A percentile compares a stretch with the other conserved stretches of the same genome.
These are phyloP conservation scores for Poeciliopsis retropinna DNA, from an alignment of 2,113 vertebrate genomes.

Conservation along the genomic window DNA sequence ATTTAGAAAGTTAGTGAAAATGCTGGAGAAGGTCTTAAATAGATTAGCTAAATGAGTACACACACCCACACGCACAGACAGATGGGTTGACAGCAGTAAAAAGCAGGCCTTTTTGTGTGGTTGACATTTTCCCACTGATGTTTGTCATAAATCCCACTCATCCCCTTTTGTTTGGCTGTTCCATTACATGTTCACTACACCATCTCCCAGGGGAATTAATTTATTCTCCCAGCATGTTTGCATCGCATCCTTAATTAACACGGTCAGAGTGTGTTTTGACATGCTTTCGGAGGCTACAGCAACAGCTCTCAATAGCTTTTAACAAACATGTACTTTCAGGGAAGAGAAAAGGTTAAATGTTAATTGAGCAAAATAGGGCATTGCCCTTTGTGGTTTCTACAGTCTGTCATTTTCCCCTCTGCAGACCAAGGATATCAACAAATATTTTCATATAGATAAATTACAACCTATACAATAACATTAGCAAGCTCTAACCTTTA, in stretches of 20 bases:
- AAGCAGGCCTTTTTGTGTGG: neutral
- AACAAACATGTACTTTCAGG: constrained; percentile 35
- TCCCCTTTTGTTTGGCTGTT: constrained; percentile 59
- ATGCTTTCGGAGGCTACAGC: constrained; percentile 32
- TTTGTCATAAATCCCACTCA: constrained; percentile 40
- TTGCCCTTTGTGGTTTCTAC: constrained; percentile 20
- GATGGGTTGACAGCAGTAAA: constrained; percentile 23
- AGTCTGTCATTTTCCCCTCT: constrained; percentile 22
- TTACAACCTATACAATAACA: neutral
- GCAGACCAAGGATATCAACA: constrained; percentile 7
- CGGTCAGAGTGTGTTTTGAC: constrained; percentile 49
- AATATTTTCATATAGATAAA: neutral
- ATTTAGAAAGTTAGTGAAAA: too few relatives aligned
- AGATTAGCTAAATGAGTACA: neutral
- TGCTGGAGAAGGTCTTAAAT: too few relatives aligned
- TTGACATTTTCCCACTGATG: constrained; percentile 61
- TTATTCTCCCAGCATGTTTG: constrained; percentile 59
- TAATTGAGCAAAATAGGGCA: constrained; percentile 23
- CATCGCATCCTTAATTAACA: constrained; percentile 59
- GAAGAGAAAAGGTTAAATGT: constrained; percentile 60
- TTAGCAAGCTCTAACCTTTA: neutral
- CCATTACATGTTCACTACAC: constrained; percentile 38
- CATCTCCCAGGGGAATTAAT: constrained; percentile 50
- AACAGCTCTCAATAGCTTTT: constrained; percentile 44
- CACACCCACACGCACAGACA: neutral